A percentile compares a stretch with the other conserved stretches of the same genome.
Conservation (phyloP, 2,797 vertebrate genomes). For the Cetoscarus ocellatus region DNA sequence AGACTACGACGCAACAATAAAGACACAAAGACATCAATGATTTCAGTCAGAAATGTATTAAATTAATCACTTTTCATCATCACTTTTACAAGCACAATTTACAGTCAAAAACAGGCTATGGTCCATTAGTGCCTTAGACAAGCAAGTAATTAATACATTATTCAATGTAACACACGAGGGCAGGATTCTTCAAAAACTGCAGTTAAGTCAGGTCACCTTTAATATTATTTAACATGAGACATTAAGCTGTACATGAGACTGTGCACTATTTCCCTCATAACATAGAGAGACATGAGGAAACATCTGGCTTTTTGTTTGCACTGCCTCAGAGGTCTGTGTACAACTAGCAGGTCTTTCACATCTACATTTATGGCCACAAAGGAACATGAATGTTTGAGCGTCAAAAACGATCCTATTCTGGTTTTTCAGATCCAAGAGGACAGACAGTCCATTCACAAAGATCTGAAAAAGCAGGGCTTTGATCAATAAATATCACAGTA, state of each 20-base stretch:
- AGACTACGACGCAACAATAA: not conserved
- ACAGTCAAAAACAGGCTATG: constrained; percentile 87
- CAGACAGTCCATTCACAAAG: constrained; percentile 19
- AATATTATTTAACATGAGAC: constrained; percentile 58
- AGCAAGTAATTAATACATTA: constrained; percentile 84
- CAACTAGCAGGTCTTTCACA: constrained; percentile 35
- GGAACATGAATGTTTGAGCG: constrained; percentile 19
- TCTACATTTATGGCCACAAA: constrained; percentile 17
- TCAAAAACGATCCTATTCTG: constrained; percentile 34
- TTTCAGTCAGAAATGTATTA: constrained; percentile 88
- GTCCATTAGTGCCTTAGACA: constrained; percentile 87
- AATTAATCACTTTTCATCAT: constrained; percentile 86
- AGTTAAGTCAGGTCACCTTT: constrained; percentile 63
- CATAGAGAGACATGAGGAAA: constrained; percentile 61
- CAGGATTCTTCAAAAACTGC: constrained; percentile 73
- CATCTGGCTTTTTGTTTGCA: constrained; percentile 28
- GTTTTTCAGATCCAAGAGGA: constrained; percentile 45
- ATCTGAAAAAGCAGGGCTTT: constrained; percentile 39
- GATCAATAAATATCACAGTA: constrained; percentile 46
- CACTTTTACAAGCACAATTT: constrained; percentile 87
- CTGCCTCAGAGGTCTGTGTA: constrained; percentile 44
- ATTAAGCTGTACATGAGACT: constrained; percentile 71
- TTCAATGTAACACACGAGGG: constrained; percentile 71
- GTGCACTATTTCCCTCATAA: constrained; percentile 51
- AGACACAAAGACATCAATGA: constrained; percentile 47